Evolutionary conservation across 2,797 vertebrate genomes (phyloP).

Genomic region (Micrastur ruficollis): DNA sequence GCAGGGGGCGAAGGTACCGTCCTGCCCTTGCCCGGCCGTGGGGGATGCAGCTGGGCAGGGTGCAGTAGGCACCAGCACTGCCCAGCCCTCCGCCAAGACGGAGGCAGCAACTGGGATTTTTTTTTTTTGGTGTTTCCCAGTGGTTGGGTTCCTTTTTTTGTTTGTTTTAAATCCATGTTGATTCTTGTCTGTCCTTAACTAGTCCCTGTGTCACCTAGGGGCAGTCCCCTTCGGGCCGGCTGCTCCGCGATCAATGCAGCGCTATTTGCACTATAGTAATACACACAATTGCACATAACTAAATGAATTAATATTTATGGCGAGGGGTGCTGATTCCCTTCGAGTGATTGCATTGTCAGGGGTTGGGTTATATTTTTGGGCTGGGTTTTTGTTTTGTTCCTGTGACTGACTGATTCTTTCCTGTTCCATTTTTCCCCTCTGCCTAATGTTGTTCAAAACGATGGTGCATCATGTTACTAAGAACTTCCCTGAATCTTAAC

Average conservation of each 20-base stretch:
- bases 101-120: not conserved
- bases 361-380: slow-evolving; percentile 4
- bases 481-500: not conserved
- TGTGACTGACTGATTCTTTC: slow-evolving; percentile 35
- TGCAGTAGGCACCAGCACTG: not conserved
- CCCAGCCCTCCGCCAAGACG: not conserved
- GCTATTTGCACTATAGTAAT: slow-evolving; percentile 65
- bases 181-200: slow-evolving; percentile 39
- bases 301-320: slow-evolving; percentile 28
- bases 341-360: slow-evolving; percentile 27
- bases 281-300: slow-evolving; percentile 59
- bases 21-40: not conserved
- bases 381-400: slow-evolving; percentile 15
- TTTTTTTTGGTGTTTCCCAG: not conserved
- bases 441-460: not conserved
- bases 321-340: not conserved
- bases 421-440: not conserved
- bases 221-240: not conserved
- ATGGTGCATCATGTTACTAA: slow-evolving; percentile 53
- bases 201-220: slow-evolving; percentile 38
- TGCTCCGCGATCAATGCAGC: slow-evolving; percentile 18
- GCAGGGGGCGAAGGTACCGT: not conserved
- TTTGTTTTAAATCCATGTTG: not conserved
- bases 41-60: not conserved
- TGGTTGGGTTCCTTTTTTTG: not conserved